Evolutionary conservation across 2,888 invertebrate species (phyloP).

Genomic region (Euclidia mi): DNA sequence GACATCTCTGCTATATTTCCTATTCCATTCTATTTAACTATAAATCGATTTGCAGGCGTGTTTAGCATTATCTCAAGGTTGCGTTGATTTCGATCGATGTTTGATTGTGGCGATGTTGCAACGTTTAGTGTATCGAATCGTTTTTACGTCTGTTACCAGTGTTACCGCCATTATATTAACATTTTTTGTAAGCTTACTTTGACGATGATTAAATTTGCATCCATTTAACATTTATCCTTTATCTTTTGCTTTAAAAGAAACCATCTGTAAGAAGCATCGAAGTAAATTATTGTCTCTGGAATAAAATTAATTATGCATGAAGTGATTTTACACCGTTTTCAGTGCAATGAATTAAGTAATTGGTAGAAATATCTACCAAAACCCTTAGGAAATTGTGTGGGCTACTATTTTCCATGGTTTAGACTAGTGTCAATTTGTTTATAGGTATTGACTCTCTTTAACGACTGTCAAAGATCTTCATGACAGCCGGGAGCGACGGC

Average conservation of each 20-base stretch:
- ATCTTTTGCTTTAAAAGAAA: not conserved
- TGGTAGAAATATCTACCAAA: too few species aligned
- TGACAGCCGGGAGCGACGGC: too few species aligned
- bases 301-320: too few species aligned
- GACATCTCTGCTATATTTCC: constrained; percentile 36
- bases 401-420: too few species aligned
- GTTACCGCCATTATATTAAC: not conserved
- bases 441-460: too few species aligned
- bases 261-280: not conserved
- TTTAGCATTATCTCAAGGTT: constrained; percentile 59
- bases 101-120: constrained; percentile 41
- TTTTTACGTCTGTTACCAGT: constrained; percentile 27
- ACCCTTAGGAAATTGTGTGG: too few species aligned
- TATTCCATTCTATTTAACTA: constrained; percentile 44
- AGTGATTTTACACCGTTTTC: too few species aligned
- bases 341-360: too few species aligned
- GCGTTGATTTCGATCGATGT: constrained; percentile 55
- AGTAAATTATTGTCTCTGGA: too few species aligned
- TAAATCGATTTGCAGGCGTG: constrained; percentile 41
- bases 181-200: not conserved
- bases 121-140: constrained; percentile 39
- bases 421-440: too few species aligned
- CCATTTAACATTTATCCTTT: not conserved
- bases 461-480: too few species aligned
- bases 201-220: not conserved